These are phyloP conservation scores for Himalopsyche japonica DNA, from an alignment of 2,888 invertebrate genomes.

Conservation along the genomic window DNA sequence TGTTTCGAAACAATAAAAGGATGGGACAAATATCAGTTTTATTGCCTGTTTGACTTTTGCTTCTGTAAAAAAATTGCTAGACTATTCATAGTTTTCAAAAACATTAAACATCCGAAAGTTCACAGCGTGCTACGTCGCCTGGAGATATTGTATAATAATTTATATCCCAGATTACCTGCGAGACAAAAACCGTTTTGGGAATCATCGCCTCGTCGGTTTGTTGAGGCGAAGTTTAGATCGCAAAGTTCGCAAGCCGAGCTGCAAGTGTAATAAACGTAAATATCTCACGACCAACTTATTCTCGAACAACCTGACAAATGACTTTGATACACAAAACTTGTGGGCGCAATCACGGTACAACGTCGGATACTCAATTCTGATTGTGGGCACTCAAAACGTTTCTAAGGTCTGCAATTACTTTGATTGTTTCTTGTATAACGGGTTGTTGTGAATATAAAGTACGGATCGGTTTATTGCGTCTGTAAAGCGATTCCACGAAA, in stretches of 20 bases:
- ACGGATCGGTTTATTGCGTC: not conserved
- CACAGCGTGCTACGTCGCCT: not conserved
- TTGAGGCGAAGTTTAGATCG: not conserved
- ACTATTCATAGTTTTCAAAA: not conserved
- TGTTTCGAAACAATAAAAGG: too few species aligned
- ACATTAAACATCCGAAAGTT: not conserved
- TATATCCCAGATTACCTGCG: not conserved
- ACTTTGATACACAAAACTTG: not conserved
- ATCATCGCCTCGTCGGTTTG: not conserved
- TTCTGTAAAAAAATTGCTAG: not conserved
- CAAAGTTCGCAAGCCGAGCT: not conserved
- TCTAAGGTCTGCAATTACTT: not conserved
- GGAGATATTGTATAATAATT: not conserved
- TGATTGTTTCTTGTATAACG: not conserved
- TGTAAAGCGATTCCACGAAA: not conserved
- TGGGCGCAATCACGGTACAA: not conserved
- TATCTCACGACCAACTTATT: not conserved
- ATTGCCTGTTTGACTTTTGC: too few species aligned
- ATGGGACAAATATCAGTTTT: too few species aligned
- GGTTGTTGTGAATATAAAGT: not conserved
- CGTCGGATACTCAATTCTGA: not conserved
- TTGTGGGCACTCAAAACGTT: not conserved
- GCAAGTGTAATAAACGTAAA: not conserved
- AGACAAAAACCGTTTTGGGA: not conserved
- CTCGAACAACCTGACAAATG: not conserved